A percentile compares a stretch with the other conserved stretches of the same genome.
These are phyloP conservation scores for Thalpophila matura DNA, from an alignment of 2,888 invertebrate genomes.

Conservation along the genomic window DNA sequence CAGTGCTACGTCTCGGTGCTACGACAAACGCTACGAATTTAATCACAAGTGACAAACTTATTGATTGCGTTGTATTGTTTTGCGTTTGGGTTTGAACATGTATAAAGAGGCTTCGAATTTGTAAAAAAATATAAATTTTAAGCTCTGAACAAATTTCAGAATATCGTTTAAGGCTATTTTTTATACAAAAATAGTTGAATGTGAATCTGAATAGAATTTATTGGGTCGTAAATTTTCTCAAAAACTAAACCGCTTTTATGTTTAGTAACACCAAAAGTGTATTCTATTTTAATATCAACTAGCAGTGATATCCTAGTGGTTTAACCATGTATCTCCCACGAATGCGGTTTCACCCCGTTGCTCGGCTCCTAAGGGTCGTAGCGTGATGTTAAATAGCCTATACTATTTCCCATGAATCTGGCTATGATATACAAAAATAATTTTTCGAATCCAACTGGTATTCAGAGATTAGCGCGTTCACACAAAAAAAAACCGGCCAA, in stretches of 20 bases:
- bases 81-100: not conserved
- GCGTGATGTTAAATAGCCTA: too few relatives aligned
- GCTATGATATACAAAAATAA: too few relatives aligned
- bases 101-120: not conserved
- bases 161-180: not conserved
- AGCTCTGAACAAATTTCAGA: not conserved
- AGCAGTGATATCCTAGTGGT: too few relatives aligned
- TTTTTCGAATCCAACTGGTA: too few relatives aligned
- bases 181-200: not conserved
- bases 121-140: not conserved
- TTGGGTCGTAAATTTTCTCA: not conserved
- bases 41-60: not conserved
- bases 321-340: too few relatives aligned
- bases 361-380: too few relatives aligned
- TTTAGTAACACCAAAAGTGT: not conserved
- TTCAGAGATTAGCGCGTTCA: too few relatives aligned
- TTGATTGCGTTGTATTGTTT: not conserved
- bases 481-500: too few relatives aligned
- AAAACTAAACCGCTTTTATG: not conserved
- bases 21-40: conserved; percentile 29
- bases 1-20: conserved; percentile 35
- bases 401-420: too few relatives aligned
- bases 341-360: too few relatives aligned
- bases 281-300: too few relatives aligned
- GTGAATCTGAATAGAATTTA: not conserved